Percentiles rank a stretch among this genome's conserved stretches.
Conservation (phyloP, 2,888 invertebrate species). For the Stegana nigrithorax region DNA sequence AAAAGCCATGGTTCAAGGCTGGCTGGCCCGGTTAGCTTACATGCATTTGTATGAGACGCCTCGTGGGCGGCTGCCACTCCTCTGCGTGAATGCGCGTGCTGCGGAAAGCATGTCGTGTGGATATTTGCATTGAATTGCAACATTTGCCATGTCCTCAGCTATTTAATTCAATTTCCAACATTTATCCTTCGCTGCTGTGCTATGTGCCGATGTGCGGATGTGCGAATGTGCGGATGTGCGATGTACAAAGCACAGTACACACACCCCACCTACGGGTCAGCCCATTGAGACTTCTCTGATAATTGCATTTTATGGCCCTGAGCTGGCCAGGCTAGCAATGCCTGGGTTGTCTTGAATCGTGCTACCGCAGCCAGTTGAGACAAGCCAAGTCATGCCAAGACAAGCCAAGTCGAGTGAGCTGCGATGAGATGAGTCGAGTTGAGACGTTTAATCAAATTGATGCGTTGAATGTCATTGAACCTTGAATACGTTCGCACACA, state of each 20-base stretch:
- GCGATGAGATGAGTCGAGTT: no score
- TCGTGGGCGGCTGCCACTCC: no score
- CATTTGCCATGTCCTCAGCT: conserved; percentile 4
- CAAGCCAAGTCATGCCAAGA: conserved; percentile 23
- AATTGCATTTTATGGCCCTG: conserved; percentile 46
- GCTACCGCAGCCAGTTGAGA: no score
- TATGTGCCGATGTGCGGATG: neutral
- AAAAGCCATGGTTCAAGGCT: no score
- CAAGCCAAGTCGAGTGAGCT: no score
- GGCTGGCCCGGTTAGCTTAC: neutral
- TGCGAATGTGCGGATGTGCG: neutral
- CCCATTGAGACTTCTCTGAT: conserved; percentile 36
- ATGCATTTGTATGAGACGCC: neutral
- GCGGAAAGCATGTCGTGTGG: no score
- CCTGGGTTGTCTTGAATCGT: neutral
- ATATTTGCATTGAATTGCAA: neutral
- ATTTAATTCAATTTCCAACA: conserved; percentile 44
- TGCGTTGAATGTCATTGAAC: conserved; percentile 54
- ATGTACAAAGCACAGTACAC: neutral
- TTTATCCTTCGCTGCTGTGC: neutral
- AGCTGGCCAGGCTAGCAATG: no score
- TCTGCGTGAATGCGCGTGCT: no score
- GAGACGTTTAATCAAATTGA: conserved; percentile 55
- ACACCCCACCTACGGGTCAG: neutral
- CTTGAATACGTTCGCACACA: conserved; percentile 36